phyloP scores from a whole-genome alignment of 1,140 invertebrate genomes.

The Saxidomus purpurata region DNA sequence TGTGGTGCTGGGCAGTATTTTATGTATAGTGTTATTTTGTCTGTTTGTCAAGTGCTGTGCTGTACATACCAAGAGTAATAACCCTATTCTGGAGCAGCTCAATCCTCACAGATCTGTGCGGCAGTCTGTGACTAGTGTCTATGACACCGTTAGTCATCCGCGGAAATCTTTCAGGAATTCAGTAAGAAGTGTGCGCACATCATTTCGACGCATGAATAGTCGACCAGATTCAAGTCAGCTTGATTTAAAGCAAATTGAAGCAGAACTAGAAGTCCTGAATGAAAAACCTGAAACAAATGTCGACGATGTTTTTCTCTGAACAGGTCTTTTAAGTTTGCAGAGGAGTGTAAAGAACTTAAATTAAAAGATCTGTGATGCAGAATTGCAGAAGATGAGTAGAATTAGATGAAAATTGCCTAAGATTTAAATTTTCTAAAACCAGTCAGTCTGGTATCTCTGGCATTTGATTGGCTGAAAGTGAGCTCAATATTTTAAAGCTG shows the following conservation, averaged over 20 bases:
- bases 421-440: too few relatives aligned
- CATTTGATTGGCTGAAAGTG: too few relatives aligned
- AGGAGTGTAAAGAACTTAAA: too few relatives aligned
- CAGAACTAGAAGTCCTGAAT: conserved; percentile 11
- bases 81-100: background rate
- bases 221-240: background rate
- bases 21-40: background rate
- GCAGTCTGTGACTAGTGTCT: background rate
- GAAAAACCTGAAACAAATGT: background rate
- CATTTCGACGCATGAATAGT: conserved; percentile 2
- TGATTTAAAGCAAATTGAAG: conserved; percentile 4
- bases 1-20: background rate
- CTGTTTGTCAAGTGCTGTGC: conserved; percentile 1
- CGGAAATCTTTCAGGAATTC: background rate
- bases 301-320: conserved; percentile 10
- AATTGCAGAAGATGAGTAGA: too few relatives aligned
- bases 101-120: background rate
- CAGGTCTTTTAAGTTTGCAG: too few relatives aligned
- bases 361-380: too few relatives aligned
- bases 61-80: conserved; percentile 30
- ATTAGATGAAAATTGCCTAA: too few relatives aligned
- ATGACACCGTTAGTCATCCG: background rate
- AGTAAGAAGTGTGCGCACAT: background rate
- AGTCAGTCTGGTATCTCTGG: too few relatives aligned
- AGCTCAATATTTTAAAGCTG: too few relatives aligned